These are phyloP conservation scores for Drosophila infuscata DNA, from an alignment of 2,888 invertebrate genomes.

Conservation along the genomic window DNA sequence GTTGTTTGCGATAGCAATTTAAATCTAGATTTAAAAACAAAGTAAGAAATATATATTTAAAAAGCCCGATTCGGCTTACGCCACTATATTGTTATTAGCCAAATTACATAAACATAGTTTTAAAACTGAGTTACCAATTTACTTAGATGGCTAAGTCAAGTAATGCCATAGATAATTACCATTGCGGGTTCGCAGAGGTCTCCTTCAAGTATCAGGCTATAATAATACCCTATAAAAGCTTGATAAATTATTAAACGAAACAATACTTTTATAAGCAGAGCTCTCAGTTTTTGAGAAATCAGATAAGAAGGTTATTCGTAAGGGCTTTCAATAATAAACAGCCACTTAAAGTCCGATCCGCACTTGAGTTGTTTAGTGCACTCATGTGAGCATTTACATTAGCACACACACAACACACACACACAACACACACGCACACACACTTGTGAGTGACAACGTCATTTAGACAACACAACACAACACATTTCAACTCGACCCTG, in stretches of 20 bases:
- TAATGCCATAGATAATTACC: background rate
- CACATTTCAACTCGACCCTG: constrained; percentile 44
- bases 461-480: constrained; percentile 19
- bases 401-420: constrained; percentile 30
- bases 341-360: constrained; percentile 52
- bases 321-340: constrained; percentile 34
- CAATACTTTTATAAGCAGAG: background rate
- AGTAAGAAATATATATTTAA: too few relatives aligned
- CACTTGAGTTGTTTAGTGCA: constrained; percentile 47
- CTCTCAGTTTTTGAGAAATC: constrained; percentile 2
- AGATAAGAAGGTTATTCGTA: constrained; percentile 47
- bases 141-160: background rate
- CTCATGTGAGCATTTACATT: constrained; percentile 46
- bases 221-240: background rate
- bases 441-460: constrained; percentile 48
- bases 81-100: background rate
- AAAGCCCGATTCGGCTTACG: too few relatives aligned
- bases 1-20: background rate
- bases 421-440: constrained; percentile 4
- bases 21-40: background rate
- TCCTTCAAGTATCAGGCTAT: background rate
- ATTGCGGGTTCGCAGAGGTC: background rate
- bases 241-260: background rate
- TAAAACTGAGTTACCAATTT: background rate
- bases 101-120: background rate